Conservation (phyloP, 2,113 vertebrate species). For the Cromileptes altivelis region DNA sequence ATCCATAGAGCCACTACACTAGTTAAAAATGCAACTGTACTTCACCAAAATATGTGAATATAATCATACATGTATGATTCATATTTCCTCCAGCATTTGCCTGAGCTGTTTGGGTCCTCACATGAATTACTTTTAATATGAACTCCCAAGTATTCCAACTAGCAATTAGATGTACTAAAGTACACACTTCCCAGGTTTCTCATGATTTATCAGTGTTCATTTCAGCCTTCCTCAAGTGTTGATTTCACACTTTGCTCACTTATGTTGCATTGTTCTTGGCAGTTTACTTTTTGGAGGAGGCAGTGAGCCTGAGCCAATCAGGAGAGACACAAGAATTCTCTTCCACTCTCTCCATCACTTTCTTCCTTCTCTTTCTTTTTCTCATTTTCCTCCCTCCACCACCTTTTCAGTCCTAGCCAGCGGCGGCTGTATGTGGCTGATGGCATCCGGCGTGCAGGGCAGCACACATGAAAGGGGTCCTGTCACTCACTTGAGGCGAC, state of each 20-base stretch:
- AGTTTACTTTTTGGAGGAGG: constrained; percentile 12
- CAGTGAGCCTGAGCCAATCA: constrained; percentile 10
- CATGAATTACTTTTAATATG: neutral
- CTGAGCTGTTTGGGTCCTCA: neutral
- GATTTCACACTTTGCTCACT: neutral
- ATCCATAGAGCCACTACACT: neutral
- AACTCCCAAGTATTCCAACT: neutral
- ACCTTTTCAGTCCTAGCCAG: constrained; percentile 59
- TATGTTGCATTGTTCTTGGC: neutral
- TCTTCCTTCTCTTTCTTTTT: neutral
- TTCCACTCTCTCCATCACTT: constrained; percentile 14
- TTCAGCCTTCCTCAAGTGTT: neutral
- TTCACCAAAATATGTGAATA: neutral
- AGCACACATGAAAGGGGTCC: constrained; percentile 82
- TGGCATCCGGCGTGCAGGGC: constrained; percentile 80
- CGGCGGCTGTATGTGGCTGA: constrained; percentile 77
- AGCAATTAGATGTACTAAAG: neutral
- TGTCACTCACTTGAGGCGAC: constrained; percentile 86
- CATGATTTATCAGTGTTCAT: neutral
- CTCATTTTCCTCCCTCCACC: constrained; percentile 9
- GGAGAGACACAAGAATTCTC: neutral
- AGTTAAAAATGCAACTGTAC: neutral
- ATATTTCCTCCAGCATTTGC: too few species aligned
- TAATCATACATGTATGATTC: neutral
- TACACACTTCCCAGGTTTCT: neutral